Evolutionary conservation across 2,888 invertebrate genomes (phyloP).

Genomic region (Diploptera punctata): DNA sequence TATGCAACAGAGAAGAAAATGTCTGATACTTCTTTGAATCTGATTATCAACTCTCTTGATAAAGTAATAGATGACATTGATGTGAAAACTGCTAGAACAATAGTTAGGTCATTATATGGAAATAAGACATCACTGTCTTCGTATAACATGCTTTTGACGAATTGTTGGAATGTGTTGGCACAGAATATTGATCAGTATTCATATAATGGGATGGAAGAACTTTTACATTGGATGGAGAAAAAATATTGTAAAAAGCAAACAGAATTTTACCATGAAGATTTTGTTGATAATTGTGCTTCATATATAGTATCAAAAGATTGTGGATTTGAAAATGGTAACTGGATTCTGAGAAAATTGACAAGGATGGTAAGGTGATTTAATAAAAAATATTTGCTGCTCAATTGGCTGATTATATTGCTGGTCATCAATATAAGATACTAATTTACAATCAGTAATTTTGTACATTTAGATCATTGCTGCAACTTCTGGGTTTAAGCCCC

Average conservation of each 20-base stretch:
- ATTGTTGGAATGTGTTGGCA: constrained; percentile 59
- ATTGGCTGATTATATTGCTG: background rate
- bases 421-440: background rate
- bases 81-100: constrained; percentile 57
- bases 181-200: constrained; percentile 56
- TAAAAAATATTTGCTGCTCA: background rate
- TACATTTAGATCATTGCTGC: too few species aligned
- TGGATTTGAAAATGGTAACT: constrained; percentile 59
- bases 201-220: constrained; percentile 60
- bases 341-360: constrained; percentile 60
- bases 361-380: constrained; percentile 60
- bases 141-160: constrained; percentile 59
- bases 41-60: constrained; percentile 60
- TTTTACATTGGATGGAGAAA: constrained; percentile 59
- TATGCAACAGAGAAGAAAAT: constrained; percentile 60
- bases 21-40: constrained; percentile 60
- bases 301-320: constrained; percentile 60
- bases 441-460: too few species aligned
- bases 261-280: constrained; percentile 66
- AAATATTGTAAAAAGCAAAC: constrained; percentile 57
- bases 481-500: too few species aligned
- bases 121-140: constrained; percentile 53
- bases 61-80: constrained; percentile 53
- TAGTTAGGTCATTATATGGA: constrained; percentile 64
- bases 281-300: constrained; percentile 63